Conservation (phyloP, 2,797 vertebrate genomes). For the Helostoma temminkii region DNA sequence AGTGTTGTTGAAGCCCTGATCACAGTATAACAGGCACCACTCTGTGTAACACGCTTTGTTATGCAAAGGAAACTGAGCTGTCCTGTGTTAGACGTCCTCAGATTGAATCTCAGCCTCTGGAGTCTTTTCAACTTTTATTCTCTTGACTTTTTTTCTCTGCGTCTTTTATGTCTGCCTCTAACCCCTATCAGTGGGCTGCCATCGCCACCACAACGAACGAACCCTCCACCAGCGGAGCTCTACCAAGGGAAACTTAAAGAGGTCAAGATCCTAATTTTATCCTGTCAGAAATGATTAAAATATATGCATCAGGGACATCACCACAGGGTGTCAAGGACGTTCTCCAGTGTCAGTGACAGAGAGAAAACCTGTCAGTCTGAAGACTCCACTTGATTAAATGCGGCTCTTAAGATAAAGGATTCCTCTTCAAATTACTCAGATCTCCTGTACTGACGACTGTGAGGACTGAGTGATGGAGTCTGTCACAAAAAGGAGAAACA, state of each 20-base stretch:
- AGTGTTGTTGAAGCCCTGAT: too few species aligned
- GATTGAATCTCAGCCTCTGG: constrained; percentile 7
- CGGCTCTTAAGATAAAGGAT: constrained; percentile 34
- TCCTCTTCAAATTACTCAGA: constrained; percentile 15
- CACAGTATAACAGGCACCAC: too few species aligned
- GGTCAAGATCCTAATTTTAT: constrained; percentile 62
- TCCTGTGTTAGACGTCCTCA: not conserved
- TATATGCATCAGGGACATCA: constrained; percentile 46
- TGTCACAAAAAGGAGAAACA: constrained; percentile 10
- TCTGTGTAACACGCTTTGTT: not conserved
- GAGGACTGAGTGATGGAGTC: constrained; percentile 11
- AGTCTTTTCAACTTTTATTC: constrained; percentile 40
- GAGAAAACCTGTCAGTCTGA: constrained; percentile 28
- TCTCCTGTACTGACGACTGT: constrained; percentile 20
- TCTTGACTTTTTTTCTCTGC: constrained; percentile 25
- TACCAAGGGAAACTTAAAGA: constrained; percentile 29
- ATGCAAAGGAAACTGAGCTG: constrained; percentile 15
- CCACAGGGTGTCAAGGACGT: constrained; percentile 55
- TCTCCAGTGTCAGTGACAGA: constrained; percentile 4
- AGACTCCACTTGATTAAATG: constrained; percentile 35
- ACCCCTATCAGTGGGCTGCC: not conserved
- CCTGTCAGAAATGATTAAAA: constrained; percentile 60
- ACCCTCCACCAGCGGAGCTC: not conserved
- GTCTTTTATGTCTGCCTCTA: constrained; percentile 34
- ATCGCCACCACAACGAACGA: not conserved